A percentile compares a stretch with the other conserved stretches of the same genome.
phyloP scores from a whole-genome alignment of 2,113 vertebrate species.

The Tetrax tetrax region DNA sequence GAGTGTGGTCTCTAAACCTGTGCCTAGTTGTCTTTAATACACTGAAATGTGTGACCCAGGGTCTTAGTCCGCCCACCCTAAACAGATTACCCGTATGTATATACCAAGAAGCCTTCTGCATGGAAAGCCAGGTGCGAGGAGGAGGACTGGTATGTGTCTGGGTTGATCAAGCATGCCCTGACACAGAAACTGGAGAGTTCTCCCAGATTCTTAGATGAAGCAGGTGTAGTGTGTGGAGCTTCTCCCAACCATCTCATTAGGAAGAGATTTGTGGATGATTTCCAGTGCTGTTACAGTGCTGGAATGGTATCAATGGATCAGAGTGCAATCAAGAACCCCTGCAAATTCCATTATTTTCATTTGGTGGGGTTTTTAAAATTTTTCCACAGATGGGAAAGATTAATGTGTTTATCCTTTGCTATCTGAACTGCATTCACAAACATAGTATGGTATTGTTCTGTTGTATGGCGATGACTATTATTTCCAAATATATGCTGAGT shows the following conservation, averaged over 20 bases:
- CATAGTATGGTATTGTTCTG: background rate
- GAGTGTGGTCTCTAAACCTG: background rate
- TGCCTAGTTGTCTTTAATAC: background rate
- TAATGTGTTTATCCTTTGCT: background rate
- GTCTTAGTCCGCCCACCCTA: accelerated
- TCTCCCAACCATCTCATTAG: background rate
- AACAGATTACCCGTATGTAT: background rate
- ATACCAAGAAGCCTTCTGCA: background rate
- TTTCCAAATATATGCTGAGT: background rate
- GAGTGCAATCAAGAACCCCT: background rate
- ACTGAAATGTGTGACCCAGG: background rate
- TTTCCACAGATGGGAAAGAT: background rate
- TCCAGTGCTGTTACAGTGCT: background rate
- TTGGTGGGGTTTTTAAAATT: background rate
- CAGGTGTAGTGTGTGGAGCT: background rate
- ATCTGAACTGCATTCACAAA: background rate
- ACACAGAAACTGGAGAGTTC: background rate
- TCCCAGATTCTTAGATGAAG: background rate
- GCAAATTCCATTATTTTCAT: background rate
- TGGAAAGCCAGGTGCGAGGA: background rate
- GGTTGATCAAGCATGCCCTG: background rate
- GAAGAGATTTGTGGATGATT: background rate
- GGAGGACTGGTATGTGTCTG: background rate
- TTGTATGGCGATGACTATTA: background rate
- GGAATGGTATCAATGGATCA: background rate